Base-by-base conservation (phyloP, 2,113 vertebrate genomes). In the Cephalophus harveyi region DNA sequence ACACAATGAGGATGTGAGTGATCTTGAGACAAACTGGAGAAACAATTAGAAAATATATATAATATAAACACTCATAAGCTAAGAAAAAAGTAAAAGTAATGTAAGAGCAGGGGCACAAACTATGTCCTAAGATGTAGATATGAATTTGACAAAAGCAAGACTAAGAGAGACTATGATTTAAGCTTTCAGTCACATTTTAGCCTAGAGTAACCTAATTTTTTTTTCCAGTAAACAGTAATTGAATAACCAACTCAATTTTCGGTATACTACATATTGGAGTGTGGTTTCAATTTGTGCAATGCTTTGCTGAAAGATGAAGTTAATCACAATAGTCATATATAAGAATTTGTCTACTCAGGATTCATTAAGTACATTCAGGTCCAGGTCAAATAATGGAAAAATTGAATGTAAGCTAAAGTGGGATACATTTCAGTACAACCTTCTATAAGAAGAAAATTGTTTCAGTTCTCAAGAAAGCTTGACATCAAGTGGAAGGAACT, bases 311-410 rank as follows among this genome's bases (percentile, higher is more conserved):
- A 91, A 91, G 27, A 89, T 46, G 46, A 91, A 36, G 8, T 82
- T 91, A 89, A 91, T 91, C 52, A 91, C 82, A 12, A 55, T 40
- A 27, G 48, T 28, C 23, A 59, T 93, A 91, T 2, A 8, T 59
- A 81, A 54, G 30, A 87, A 54, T 82, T 52, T 85, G 40, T 89
- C 89, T 85, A 57, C 59, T 97, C 33, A 64, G 27, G 13, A 9
- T 76, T 71, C 62, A 40, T 50, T 86, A 91, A 96, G 28, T 48
- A 62, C 30, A 79, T 82, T 95, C 83, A 95, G 59, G 40, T 36
- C 36, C 25, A 93, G 78, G n/a, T 93, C 89, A 95, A 87, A 91
- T 84, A 89, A 74, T 15, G 33, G 15, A 43, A 97, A 82, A 86
- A 91, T 78, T 43, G 54, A 97, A 94, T 62, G 5, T 60, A 64